Evolutionary conservation across 1,140 invertebrate species (phyloP).

Genomic region (Plutomurus gul): DNA sequence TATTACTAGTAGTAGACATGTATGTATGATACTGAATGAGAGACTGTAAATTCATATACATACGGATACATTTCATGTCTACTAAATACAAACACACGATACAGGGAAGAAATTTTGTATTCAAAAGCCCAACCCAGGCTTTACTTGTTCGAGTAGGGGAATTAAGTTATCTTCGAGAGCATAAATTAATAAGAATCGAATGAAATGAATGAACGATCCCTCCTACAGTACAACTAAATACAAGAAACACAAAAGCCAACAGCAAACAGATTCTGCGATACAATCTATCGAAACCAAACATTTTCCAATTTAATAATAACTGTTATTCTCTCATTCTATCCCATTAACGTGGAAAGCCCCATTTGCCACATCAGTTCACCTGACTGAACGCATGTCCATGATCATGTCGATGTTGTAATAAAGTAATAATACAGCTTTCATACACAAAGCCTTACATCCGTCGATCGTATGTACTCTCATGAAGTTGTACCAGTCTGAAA

Average conservation of each 20-base stretch:
- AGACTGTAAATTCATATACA: not conserved
- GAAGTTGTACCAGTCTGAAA: no score
- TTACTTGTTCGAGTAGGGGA: not conserved
- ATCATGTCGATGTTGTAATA: no score
- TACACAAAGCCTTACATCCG: no score
- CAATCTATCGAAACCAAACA: not conserved
- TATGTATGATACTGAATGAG: not conserved
- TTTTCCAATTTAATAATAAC: slow-evolving; percentile 28
- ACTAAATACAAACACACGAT: not conserved
- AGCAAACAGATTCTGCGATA: not conserved
- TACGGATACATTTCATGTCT: not conserved
- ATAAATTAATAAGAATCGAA: not conserved
- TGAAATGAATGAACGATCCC: not conserved
- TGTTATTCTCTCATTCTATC: slow-evolving; percentile 3
- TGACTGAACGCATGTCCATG: no score
- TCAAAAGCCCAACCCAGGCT: no score
- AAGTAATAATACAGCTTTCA: no score
- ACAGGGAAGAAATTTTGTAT: not conserved
- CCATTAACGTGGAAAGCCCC: no score
- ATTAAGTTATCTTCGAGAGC: slow-evolving; percentile 3
- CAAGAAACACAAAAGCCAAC: not conserved
- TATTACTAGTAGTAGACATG: not conserved
- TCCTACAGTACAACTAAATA: no score
- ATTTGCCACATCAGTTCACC: no score
- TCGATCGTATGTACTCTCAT: no score